phyloP scores from a whole-genome alignment of 2,797 vertebrate species.

The Eulemur coronatus region DNA sequence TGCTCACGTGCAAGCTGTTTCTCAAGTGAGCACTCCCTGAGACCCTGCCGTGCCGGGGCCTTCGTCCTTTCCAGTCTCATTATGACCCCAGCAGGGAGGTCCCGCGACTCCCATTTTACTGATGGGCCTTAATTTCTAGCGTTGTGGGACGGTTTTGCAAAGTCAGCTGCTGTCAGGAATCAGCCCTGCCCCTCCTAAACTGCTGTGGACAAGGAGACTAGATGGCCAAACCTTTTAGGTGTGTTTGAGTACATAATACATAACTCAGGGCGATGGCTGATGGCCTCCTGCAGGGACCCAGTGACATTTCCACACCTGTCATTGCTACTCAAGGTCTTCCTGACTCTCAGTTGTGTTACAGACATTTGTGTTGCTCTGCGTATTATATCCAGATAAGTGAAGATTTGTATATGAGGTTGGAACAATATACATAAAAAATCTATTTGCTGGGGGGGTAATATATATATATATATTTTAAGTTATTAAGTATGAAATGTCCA shows the following conservation, averaged over 20 bases:
- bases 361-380: background rate
- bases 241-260: too few relatives aligned
- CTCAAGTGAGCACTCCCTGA: background rate
- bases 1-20: background rate
- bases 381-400: background rate
- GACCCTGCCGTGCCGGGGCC: background rate
- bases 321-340: background rate
- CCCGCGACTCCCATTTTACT: background rate
- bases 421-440: background rate
- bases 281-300: background rate
- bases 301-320: background rate
- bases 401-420: background rate
- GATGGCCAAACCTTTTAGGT: too few relatives aligned
- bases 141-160: background rate
- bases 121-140: background rate
- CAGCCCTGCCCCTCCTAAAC: background rate
- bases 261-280: background rate
- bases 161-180: background rate
- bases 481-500: too few relatives aligned
- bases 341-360: background rate
- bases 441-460: background rate
- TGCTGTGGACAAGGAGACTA: background rate
- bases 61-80: background rate
- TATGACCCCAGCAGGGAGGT: background rate
- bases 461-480: too few relatives aligned